Evolutionary conservation across 1,140 invertebrate species (phyloP), one percentile per base, ranked within the genome.

Genomic region (Sesamia nonagrioides): DNA sequence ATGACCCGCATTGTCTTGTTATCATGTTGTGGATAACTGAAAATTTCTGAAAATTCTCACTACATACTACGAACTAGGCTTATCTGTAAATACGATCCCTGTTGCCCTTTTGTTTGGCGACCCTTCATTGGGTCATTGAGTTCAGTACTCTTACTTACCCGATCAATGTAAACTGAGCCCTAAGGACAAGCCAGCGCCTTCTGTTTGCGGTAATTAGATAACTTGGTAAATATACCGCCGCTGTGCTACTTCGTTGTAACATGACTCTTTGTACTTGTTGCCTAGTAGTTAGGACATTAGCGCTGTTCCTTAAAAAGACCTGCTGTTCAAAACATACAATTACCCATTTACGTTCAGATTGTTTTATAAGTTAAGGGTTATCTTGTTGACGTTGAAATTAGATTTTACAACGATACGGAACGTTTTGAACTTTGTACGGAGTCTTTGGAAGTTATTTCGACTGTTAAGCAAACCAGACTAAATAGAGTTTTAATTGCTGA

Each of bases 121-220:
- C 45, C 45, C 45, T 15, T 6, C 15, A 50, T 50, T 50, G 45
- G 15, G 21, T 27, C 33, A 33, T 27, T 54, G 3, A 54, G 52
- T 54, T 27, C 54, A 27, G 1, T 33, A 58, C 21, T 58, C 21
- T n/a, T 58, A 27, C 54, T 63, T 40, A 63, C 35, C 40, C 8
- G 33, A 17, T 35, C 60, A 40, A 63, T 66, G 37, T 66, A 40
- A 66, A 66, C 61, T 66, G 17, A 42, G 61, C 66, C 35, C 45
- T 79, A 80, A 76, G 61, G 72, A 83, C 71, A 72, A 66, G 63
- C 35, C 69, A 82, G 66, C 13, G 82, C 66, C 61, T 80, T 80
- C 79, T 83, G 81, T 87, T 88, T 82, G 84, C 82, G 78, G 87
- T 89, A 89, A 88, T 89, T 85, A 89, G 86, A 88, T 86, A 89